Base-by-base conservation (phyloP, 2,113 vertebrate genomes). In the Eulemur rufifrons region DNA sequence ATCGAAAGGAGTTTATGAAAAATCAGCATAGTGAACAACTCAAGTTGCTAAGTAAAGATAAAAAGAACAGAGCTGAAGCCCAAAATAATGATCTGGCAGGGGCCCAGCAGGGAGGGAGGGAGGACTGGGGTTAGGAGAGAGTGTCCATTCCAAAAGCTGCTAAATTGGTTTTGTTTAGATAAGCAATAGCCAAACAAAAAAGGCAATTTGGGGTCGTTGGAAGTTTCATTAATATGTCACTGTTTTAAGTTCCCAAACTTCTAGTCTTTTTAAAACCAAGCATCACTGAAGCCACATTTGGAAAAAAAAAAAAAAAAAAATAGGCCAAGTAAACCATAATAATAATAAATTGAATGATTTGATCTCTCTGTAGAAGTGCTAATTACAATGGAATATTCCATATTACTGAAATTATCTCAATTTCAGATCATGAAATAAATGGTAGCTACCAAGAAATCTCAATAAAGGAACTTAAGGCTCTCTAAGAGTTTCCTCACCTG, bases 391-490 rank as follows among this genome's bases (percentile, higher is more conserved):
- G n/a, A 6, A 39, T 3, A 86, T 66, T 77, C 39, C 61, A 64
- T 68, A 82, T 12, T 17, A 83, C 29, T 32, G 27, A 77, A 85
- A 84, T 71, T 1, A 87, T 66, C 50, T 95, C 88, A 54, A 8
- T 84, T 80, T 69, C 76, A 73, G 80, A 17, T 64, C 61, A 47
- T 52, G 37, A 78, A 86, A 94, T 86, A 69, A 84, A 95, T 50
- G 37, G n/a, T 15, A 17, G 47, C 61, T 78, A 68, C 59, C 34
- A 76, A 89, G 37, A 92, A 89, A 91, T 82, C 1, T 47, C 88
- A 91, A 42, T 47, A 82, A 89, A 85, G 25, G 10, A 97, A 85
- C 5, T 66, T 80, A 32, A 54, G 18, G 17, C 42, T 93, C 34
- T 68, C n/a, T 80, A 66, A 80, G 45, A 91, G 32, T 76, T 84